Conservation (phyloP, 2,797 vertebrate genomes). For the Calcarius lapponicus region DNA sequence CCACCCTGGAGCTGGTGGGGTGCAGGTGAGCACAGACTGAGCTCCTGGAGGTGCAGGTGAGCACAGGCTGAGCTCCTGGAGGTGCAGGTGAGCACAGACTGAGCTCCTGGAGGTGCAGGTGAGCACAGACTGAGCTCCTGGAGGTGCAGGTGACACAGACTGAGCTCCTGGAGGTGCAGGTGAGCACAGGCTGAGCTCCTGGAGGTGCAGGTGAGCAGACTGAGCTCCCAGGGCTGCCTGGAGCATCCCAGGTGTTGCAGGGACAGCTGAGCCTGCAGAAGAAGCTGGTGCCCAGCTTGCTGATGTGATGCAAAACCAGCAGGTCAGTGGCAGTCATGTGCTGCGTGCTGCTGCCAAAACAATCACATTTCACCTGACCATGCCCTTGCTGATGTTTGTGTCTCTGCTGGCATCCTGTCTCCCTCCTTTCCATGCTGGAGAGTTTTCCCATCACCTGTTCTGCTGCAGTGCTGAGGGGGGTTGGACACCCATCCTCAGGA, state of each 20-base stretch:
- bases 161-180: no score
- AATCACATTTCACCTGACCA: not conserved
- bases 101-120: no score
- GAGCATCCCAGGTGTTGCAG: not conserved
- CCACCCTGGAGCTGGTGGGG: rapidly evolving
- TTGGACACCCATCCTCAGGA: not conserved
- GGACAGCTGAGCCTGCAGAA: not conserved
- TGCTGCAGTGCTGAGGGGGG: not conserved
- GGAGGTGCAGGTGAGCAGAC: not conserved
- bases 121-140: no score
- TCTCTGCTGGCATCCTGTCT: not conserved
- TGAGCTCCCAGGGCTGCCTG: not conserved
- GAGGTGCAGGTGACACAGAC: no score
- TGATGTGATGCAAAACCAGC: rapidly evolving
- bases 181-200: no score
- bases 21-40: no score
- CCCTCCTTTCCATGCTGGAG: not conserved
- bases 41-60: no score
- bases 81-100: no score
- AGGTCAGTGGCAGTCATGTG: not conserved
- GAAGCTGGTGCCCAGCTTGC: not conserved
- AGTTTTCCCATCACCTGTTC: not conserved
- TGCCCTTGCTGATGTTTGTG: not conserved
- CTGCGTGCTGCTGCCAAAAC: not conserved
- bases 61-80: no score